Evolutionary conservation across 2,797 vertebrate species (phyloP).

Genomic region (Rallus crepitans): DNA sequence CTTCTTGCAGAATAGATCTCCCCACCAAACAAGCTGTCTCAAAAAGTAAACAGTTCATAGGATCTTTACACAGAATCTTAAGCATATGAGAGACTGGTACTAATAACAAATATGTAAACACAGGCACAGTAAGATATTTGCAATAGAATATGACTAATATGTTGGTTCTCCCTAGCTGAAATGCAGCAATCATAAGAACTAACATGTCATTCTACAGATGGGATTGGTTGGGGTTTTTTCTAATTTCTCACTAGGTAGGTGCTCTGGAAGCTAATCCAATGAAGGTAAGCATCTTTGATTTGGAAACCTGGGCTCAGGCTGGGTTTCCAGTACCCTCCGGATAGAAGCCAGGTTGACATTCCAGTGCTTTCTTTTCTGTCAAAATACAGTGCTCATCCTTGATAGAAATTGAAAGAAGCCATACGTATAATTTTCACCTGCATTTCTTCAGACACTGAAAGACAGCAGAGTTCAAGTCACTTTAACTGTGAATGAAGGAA

Average conservation of each 20-base stretch:
- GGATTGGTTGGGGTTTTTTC: no score
- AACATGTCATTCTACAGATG: neutral
- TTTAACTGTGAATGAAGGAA: neutral
- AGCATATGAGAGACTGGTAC: neutral
- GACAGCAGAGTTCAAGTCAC: neutral
- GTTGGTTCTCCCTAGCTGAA: neutral
- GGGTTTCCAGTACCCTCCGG: neutral
- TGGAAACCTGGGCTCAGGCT: neutral
- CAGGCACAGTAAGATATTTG: neutral
- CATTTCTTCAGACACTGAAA: neutral
- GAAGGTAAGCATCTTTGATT: neutral
- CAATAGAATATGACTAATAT: neutral
- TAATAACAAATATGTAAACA: neutral
- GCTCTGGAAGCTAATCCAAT: neutral
- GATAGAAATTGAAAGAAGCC: neutral
- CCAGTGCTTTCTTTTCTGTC: neutral
- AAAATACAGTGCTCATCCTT: neutral
- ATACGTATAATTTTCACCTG: neutral
- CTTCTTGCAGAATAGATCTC: neutral
- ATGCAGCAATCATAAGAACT: neutral
- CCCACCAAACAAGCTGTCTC: constrained; percentile 17
- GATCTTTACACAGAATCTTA: neutral
- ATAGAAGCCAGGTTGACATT: neutral
- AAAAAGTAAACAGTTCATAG: constrained; percentile 19
- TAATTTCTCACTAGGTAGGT: neutral